Evolutionary conservation across 2,888 invertebrate genomes (phyloP).

Genomic region (Meteorus cinctellus): DNA sequence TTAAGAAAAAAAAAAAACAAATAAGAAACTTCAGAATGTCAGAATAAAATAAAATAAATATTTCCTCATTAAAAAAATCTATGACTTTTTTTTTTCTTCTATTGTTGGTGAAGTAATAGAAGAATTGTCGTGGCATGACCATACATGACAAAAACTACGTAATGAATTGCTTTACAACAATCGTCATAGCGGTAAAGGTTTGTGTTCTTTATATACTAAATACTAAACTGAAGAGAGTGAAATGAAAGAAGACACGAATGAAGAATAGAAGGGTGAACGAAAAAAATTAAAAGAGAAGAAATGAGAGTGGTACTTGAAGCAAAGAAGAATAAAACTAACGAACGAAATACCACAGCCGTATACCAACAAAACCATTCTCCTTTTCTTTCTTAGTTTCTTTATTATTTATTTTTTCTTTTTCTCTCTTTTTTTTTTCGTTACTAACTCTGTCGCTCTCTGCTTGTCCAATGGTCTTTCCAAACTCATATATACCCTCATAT

Average conservation of each 20-base stretch:
- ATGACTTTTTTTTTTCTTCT: neutral
- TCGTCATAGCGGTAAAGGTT: conserved; percentile 15
- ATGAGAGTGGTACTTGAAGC: conserved; percentile 39
- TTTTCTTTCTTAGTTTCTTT: neutral
- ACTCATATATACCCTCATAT: conserved; percentile 42
- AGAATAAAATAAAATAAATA: conserved; percentile 46
- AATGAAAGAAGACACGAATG: conserved; percentile 19
- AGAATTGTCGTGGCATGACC: conserved; percentile 2
- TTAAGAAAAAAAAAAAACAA: conserved; percentile 62
- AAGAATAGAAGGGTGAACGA: conserved; percentile 20
- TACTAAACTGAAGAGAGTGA: neutral
- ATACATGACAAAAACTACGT: neutral
- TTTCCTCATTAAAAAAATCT: conserved; percentile 58
- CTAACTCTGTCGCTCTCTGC: conserved; percentile 5
- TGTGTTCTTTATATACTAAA: neutral
- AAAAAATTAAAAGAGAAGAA: conserved; percentile 19
- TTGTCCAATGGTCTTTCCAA: conserved; percentile 27
- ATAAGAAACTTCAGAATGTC: conserved; percentile 51
- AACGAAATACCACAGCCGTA: conserved; percentile 51
- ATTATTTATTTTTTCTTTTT: conserved; percentile 17
- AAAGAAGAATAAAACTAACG: conserved; percentile 52
- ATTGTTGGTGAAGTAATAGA: neutral
- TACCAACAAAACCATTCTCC: conserved; percentile 53
- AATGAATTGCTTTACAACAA: conserved; percentile 36
- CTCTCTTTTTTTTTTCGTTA: conserved; percentile 37